Conservation (phyloP, 2,113 vertebrate genomes). For the Dendropsophus ebraccatus region DNA sequence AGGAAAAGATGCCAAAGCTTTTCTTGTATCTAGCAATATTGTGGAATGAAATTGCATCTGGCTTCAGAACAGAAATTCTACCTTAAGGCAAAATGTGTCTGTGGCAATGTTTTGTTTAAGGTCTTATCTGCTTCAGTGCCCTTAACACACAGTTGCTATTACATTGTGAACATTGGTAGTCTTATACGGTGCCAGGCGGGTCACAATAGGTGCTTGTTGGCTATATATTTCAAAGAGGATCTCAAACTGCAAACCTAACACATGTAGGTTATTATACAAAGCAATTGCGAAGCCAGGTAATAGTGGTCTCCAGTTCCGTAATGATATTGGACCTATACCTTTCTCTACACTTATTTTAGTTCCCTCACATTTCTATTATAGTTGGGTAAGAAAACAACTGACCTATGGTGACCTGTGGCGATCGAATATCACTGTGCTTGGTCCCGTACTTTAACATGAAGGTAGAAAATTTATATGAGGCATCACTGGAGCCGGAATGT, state of each 20-base stretch:
- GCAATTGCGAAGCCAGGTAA: background rate
- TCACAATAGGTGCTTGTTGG: background rate
- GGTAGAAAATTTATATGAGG: too few relatives aligned
- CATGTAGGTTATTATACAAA: background rate
- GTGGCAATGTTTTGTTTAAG: conserved; percentile 45
- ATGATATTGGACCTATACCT: background rate
- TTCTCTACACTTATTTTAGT: background rate
- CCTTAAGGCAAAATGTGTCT: conserved; percentile 45
- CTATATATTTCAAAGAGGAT: conserved; percentile 17
- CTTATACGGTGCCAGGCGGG: conserved; percentile 16
- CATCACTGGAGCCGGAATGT: too few relatives aligned
- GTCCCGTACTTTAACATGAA: too few relatives aligned
- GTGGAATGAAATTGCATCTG: conserved; percentile 35
- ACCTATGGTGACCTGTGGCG: background rate
- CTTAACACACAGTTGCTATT: conserved; percentile 36
- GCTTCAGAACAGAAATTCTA: conserved; percentile 26
- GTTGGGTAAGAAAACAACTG: background rate
- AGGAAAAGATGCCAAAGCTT: conserved; percentile 36
- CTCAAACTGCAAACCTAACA: background rate
- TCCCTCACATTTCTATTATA: background rate
- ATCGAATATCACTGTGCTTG: background rate
- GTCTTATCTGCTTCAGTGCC: conserved; percentile 40
- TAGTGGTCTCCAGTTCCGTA: background rate
- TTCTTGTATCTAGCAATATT: conserved; percentile 32
- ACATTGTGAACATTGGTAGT: conserved; percentile 23